These are phyloP conservation scores for Eulemur coronatus DNA, from an alignment of 2,797 vertebrate species.

Conservation along the genomic window DNA sequence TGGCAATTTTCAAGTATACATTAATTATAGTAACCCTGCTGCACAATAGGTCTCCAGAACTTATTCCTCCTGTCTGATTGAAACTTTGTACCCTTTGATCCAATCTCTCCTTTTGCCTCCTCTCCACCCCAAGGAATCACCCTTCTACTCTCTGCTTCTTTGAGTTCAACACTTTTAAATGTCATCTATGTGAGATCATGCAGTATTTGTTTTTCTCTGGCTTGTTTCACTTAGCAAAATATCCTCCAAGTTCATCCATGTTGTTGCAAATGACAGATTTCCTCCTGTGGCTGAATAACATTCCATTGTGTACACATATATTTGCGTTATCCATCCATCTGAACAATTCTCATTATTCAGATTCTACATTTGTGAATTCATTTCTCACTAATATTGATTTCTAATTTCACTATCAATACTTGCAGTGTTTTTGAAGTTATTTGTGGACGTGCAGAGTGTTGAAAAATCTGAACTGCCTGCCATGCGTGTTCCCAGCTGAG, in stretches of 20 bases:
- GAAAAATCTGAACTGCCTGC: neutral
- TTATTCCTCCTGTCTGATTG: neutral
- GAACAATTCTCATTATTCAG: neutral
- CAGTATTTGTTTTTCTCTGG: neutral
- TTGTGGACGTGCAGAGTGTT: neutral
- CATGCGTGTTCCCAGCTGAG: neutral
- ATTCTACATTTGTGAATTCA: neutral
- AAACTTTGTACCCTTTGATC: neutral
- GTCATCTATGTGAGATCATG: neutral
- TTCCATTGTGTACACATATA: neutral
- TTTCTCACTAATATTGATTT: neutral
- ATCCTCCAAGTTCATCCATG: neutral
- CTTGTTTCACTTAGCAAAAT: neutral
- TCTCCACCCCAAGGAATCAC: neutral
- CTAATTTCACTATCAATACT: neutral
- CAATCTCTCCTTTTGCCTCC: neutral
- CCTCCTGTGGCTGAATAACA: neutral
- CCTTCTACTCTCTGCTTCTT: neutral
- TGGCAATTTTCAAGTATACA: neutral
- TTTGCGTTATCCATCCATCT: neutral
- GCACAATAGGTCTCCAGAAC: neutral
- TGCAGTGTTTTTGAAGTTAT: neutral
- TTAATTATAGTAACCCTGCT: neutral
- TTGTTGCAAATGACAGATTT: neutral
- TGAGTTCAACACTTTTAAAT: neutral